Base-by-base conservation (phyloP, 2,113 vertebrate species). In the Trochalopteron elliotii region DNA sequence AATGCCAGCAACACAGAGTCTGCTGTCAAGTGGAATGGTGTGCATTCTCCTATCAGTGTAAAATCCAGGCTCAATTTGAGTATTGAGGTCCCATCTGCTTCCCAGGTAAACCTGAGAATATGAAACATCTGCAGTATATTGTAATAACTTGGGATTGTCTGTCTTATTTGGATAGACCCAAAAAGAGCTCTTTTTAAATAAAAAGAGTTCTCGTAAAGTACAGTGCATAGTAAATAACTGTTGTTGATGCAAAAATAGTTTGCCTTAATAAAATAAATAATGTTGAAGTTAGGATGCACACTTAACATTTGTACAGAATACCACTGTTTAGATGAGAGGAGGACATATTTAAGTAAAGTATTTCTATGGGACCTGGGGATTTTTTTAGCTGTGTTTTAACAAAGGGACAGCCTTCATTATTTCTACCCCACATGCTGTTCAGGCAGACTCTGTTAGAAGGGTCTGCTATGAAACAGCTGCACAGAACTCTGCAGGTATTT, bases 41-140 rank as follows among this genome's bases (percentile, higher is more conserved):
- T 98, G 4, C 98, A 97, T 78, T 97, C 98, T 78, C 98, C 98
- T 5, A 68, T 98, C 91, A 98, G 94, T 22, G 95, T 98, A 21
- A 98, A 98, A 75, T 97, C 98, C 78, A 98, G 97, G 93, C 98
- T 99, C 68, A 98, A 99, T 97, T 82, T 99, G 59, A 99, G 98
- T 79, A 99, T 99, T 88, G 99, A 99, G 95, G 97, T 99, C 83
- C 99, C 99, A 1, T 99, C 99, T 17, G 98, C 99, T 79, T 99
- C 99, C 78, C 99, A 99, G 99, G 99, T 99, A 97, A 86, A 79
- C n/a, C 44, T 65, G 49, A 64, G 81, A 82, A 30, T 83, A 20
- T 56, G 23, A 75, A 64, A 57, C 3, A 56, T 37, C 33, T 91
- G 55, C 52, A 40, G 2, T 69, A 6, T 49, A 31, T 67, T 88